Evolutionary conservation across 2,797 vertebrate species (phyloP), one percentile per base, ranked within the genome.

Genomic region (Esox lucius): DNA sequence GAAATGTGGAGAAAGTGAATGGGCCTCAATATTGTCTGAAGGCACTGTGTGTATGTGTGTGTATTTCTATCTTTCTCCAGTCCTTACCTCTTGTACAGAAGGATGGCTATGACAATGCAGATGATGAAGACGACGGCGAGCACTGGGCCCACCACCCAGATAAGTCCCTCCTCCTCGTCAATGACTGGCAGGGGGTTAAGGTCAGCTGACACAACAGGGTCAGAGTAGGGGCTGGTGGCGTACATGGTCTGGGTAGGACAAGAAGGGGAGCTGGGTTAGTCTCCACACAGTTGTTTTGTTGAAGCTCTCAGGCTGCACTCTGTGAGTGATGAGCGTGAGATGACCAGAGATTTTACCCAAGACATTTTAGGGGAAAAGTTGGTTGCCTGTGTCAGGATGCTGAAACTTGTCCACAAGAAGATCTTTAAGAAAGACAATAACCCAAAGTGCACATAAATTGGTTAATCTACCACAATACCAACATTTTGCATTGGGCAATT

Each of bases 71-170:
- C 7, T 22, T 12, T 79, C 68, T 77, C 13, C 72, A 48, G 72
- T 46, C 1, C 94, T 90, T 94, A 99, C 98, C 98, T 99, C 89
- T 99, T 99, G 89, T 98, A 99, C 64, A 99, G 97, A 68, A 99
- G 96, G 86, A 99, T 99, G 78, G 98, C 97, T 80, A 99, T 99
- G 84, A 99, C 98, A 85, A 99, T 99, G 91, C 97, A 99, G 91
- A 99, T 99, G 89, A 99, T 99, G 93, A 99, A 99, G 86, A 99
- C 96, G 0, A 99, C 98, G 0, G 98, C 98, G 11, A 99, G 95
- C 82, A 99, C 98, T 16, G 98, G 98, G 59, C 98, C 98, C 86
- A 99, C 97, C 59, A 99, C 97, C 98, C 97, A 99, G 85, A 99
- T 98, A 53, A 99, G 95, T 28, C 98, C 98, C 89, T 99, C 98